Evolutionary conservation across 2,888 invertebrate genomes (phyloP).

Genomic region (Limnephilus lunatus): DNA sequence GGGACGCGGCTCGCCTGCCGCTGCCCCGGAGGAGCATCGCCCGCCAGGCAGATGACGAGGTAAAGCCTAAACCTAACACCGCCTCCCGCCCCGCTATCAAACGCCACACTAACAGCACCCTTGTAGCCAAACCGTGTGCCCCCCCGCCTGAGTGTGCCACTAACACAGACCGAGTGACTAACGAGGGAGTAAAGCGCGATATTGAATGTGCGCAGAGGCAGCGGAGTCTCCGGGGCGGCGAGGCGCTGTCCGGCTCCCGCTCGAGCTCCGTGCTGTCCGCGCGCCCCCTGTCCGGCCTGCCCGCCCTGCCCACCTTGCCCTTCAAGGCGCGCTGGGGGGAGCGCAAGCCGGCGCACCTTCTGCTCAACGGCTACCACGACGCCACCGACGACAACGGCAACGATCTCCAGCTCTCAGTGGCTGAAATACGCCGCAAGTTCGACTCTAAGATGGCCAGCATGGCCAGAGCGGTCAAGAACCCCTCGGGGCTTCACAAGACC

Average conservation of each 20-base stretch:
- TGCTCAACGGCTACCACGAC: slow-evolving; percentile 68
- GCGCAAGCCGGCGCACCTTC: slow-evolving; percentile 70
- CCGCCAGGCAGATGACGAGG: slow-evolving; percentile 65
- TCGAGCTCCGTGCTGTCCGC: background rate
- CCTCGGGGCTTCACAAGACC: slow-evolving; percentile 67
- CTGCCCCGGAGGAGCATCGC: slow-evolving; percentile 58
- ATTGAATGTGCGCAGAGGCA: slow-evolving; percentile 65
- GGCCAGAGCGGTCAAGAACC: slow-evolving; percentile 74
- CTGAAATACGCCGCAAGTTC: slow-evolving; percentile 79
- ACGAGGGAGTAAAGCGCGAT: slow-evolving; percentile 61
- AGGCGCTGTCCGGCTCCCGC: slow-evolving; percentile 70
- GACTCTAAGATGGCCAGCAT: slow-evolving; percentile 77
- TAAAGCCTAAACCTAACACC: slow-evolving; percentile 61
- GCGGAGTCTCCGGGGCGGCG: slow-evolving; percentile 43
- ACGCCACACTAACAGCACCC: slow-evolving; percentile 63
- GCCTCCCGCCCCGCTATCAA: slow-evolving; percentile 54
- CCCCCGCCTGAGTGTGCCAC: slow-evolving; percentile 58
- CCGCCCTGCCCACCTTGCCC: slow-evolving; percentile 21
- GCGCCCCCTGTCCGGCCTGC: slow-evolving; percentile 70
- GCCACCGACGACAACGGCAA: slow-evolving; percentile 80
- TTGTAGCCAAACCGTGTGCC: slow-evolving; percentile 60
- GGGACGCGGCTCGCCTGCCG: slow-evolving; percentile 61
- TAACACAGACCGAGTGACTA: slow-evolving; percentile 49
- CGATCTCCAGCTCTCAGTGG: slow-evolving; percentile 77
- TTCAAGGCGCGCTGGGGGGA: slow-evolving; percentile 71